Percentiles rank a stretch among this genome's conserved stretches.
phyloP scores from a whole-genome alignment of 2,113 vertebrate species.

The Bubalus kerabau region DNA sequence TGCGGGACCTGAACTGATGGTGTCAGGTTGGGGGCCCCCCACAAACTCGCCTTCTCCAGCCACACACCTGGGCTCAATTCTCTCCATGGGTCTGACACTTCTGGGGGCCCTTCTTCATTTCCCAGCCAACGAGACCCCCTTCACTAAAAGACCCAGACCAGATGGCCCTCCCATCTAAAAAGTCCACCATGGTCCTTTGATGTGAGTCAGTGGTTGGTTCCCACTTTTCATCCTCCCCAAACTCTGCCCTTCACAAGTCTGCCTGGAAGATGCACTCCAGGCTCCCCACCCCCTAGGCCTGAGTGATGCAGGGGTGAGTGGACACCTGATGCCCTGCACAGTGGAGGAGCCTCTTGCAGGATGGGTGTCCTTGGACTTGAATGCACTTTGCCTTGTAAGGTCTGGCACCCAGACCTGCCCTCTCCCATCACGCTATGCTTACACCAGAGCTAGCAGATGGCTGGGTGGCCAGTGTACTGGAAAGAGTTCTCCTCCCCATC shows the following conservation, averaged over 20 bases:
- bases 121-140: not conserved
- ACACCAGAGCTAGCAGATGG: not conserved
- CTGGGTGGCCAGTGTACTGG: not conserved
- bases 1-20: not conserved
- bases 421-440: not conserved
- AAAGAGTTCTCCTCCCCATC: not conserved
- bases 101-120: not conserved
- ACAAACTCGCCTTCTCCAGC: not conserved
- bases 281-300: not conserved
- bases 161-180: not conserved
- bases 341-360: not conserved
- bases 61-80: not conserved
- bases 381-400: not conserved
- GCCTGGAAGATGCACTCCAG: not conserved
- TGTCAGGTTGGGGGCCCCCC: not conserved
- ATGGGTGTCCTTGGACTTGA: not conserved
- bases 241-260: not conserved
- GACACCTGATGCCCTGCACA: accelerated
- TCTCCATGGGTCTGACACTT: no score
- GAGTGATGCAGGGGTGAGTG: not conserved
- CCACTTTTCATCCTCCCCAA: not conserved
- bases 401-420: not conserved
- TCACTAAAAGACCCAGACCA: not conserved
- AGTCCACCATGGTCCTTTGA: not conserved
- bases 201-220: not conserved